Evolutionary conservation across 2,888 invertebrate genomes (phyloP).

Genomic region (Protonemura montana): DNA sequence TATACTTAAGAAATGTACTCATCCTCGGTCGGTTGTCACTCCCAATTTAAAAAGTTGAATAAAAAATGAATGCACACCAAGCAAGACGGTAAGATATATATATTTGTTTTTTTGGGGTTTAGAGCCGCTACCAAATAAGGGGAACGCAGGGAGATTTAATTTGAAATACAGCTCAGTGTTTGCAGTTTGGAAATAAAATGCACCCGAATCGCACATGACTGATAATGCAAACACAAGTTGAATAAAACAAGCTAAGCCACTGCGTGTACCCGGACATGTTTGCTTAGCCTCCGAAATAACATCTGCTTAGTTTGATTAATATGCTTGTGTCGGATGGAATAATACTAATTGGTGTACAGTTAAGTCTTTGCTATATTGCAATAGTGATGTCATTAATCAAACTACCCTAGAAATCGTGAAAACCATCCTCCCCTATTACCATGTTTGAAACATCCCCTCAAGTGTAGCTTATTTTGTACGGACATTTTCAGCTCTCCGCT

Average conservation of each 20-base stretch:
- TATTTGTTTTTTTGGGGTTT: background rate
- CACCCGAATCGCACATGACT: slow-evolving; percentile 38
- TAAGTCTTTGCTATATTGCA: slow-evolving; percentile 43
- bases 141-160: background rate
- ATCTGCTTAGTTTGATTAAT: slow-evolving; percentile 46
- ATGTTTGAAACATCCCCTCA: slow-evolving; percentile 29
- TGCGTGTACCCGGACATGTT: background rate
- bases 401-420: slow-evolving; percentile 32
- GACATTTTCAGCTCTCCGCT: slow-evolving; percentile 10
- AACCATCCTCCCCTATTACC: background rate
- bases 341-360: slow-evolving; percentile 44
- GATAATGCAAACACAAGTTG: slow-evolving; percentile 42
- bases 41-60: too few relatives aligned
- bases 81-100: background rate
- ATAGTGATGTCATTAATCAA: slow-evolving; percentile 48
- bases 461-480: slow-evolving; percentile 26
- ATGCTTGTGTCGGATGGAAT: slow-evolving; percentile 45
- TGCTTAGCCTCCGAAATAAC: slow-evolving; percentile 34
- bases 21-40: too few relatives aligned
- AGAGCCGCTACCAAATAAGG: background rate
- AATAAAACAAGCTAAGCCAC: slow-evolving; percentile 24
- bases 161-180: background rate
- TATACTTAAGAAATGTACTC: too few relatives aligned
- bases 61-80: too few relatives aligned
- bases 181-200: background rate